phyloP scores from a whole-genome alignment of 1,140 invertebrate species.

The Papilio helenus region DNA sequence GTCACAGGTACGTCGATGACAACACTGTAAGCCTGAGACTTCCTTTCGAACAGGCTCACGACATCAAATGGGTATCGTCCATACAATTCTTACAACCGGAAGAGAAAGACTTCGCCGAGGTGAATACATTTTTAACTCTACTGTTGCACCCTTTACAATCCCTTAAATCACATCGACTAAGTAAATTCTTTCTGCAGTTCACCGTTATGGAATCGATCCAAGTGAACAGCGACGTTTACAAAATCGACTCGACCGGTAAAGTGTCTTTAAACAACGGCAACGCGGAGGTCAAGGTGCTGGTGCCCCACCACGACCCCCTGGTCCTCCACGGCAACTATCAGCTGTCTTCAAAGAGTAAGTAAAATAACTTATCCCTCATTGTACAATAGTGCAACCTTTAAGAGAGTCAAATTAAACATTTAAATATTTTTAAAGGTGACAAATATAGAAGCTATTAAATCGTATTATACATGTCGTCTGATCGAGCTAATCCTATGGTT shows the following conservation, averaged over 20 bases:
- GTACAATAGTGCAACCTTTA: no score
- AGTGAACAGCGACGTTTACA: slow-evolving; percentile 70
- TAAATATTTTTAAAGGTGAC: no score
- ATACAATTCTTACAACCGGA: slow-evolving; percentile 60
- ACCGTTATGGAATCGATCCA: slow-evolving; percentile 75
- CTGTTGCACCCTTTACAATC: not conserved
- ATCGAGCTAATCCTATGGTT: no score
- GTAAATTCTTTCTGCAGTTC: slow-evolving; percentile 59
- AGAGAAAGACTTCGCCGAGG: slow-evolving; percentile 64
- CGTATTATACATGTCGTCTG: no score
- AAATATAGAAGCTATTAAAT: no score
- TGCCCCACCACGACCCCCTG: slow-evolving; percentile 58
- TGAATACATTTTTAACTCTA: not conserved
- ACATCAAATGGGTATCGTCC: slow-evolving; percentile 69
- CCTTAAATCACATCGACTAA: not conserved
- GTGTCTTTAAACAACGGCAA: slow-evolving; percentile 79
- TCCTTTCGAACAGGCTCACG: slow-evolving; percentile 76
- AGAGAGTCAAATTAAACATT: no score
- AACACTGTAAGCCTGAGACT: slow-evolving; percentile 55
- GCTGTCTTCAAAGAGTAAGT: slow-evolving; percentile 56
- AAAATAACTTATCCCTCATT: no score
- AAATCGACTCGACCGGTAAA: slow-evolving; percentile 70
- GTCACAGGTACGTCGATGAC: slow-evolving; percentile 57
- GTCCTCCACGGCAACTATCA: slow-evolving; percentile 72
- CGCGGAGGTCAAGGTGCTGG: slow-evolving; percentile 82